These are phyloP conservation scores for Bettongia penicillata DNA, from an alignment of 2,113 vertebrate genomes.

Conservation along the genomic window DNA sequence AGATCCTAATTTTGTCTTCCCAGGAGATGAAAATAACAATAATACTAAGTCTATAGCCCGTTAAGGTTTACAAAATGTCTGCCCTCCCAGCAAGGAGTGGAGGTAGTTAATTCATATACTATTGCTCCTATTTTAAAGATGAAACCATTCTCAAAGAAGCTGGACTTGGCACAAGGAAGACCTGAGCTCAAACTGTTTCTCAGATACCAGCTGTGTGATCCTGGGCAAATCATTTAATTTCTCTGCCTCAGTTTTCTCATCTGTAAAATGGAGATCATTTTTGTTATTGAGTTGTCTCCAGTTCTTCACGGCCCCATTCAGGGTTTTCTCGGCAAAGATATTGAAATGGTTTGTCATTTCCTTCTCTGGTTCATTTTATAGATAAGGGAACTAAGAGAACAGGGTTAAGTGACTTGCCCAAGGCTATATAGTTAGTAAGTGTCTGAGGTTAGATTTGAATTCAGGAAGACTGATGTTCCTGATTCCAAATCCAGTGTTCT, in stretches of 20 bases:
- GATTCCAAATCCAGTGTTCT: not conserved
- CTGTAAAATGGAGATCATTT: not conserved
- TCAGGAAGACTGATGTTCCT: not conserved
- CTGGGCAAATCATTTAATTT: not conserved
- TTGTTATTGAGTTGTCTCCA: not conserved
- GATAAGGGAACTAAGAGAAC: not conserved
- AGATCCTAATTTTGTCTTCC: constrained; percentile 5
- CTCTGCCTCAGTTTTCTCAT: not conserved
- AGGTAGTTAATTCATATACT: not conserved
- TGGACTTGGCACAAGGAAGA: not conserved
- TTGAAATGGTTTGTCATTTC: not conserved
- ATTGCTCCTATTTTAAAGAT: not conserved
- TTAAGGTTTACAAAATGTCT: not conserved
- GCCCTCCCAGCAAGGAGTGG: not conserved
- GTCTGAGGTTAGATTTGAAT: not conserved
- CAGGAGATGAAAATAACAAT: not conserved
- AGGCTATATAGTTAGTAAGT: not conserved
- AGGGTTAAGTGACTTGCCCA: not conserved
- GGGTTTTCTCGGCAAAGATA: not conserved
- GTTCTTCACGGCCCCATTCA: not conserved
- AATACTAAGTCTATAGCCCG: not conserved
- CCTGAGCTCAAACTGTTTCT: not conserved
- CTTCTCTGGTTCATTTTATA: not conserved
- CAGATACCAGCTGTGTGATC: not conserved
- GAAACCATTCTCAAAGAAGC: not conserved